Conservation (phyloP, 2,797 vertebrate genomes). For the Hapalemur alaotrensis region DNA sequence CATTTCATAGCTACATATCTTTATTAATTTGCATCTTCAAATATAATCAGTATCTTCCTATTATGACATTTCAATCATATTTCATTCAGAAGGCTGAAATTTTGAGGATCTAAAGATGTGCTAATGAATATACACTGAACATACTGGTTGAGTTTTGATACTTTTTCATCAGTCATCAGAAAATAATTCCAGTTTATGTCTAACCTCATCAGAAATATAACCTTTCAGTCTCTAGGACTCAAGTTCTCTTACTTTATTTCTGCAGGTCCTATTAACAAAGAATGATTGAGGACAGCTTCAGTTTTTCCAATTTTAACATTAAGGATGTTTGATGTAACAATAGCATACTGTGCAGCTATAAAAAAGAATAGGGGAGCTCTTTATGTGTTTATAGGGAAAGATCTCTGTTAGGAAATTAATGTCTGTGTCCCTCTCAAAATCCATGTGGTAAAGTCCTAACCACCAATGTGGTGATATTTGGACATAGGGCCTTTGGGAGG, state of each 20-base stretch:
- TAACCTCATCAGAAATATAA: not conserved
- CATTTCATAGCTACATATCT: not conserved
- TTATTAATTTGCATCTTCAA: not conserved
- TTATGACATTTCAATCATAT: not conserved
- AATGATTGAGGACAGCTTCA: not conserved
- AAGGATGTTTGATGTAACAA: not conserved
- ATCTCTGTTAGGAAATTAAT: not conserved
- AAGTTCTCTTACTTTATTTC: not conserved
- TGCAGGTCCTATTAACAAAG: not conserved
- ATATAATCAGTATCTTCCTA: not conserved
- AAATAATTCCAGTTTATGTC: not conserved
- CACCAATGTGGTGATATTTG: not conserved
- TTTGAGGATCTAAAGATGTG: not conserved
- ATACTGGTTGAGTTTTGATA: not conserved
- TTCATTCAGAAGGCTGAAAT: conserved; percentile 15
- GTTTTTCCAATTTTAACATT: not conserved
- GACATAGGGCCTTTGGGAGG: not conserved
- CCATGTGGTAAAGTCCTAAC: not conserved
- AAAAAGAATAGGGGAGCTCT: not conserved
- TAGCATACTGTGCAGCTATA: not conserved
- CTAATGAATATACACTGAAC: not conserved
- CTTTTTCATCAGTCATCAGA: not conserved
- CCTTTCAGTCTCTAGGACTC: not conserved
- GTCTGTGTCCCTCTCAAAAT: not conserved
- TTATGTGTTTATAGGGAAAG: not conserved